phyloP scores from a whole-genome alignment of 2,113 vertebrate genomes.

The Donacobius atricapilla region DNA sequence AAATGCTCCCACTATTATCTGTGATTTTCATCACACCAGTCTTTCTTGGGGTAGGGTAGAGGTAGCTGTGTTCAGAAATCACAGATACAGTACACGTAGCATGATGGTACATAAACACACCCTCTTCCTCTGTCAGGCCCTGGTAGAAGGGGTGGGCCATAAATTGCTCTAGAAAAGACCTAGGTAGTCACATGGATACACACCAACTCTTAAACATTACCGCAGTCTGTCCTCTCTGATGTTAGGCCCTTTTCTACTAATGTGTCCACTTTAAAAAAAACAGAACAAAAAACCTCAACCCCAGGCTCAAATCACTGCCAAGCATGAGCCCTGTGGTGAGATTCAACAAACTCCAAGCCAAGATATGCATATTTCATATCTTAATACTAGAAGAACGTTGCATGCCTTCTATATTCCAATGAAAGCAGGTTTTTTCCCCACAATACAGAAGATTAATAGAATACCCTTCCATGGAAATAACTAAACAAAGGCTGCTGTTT shows the following conservation, averaged over 20 bases:
- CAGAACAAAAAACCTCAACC: background rate
- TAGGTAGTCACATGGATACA: background rate
- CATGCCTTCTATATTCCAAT: background rate
- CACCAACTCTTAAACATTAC: background rate
- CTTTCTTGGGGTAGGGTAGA: background rate
- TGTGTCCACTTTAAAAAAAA: background rate
- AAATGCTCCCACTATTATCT: background rate
- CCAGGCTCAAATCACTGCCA: background rate
- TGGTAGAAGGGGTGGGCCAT: background rate
- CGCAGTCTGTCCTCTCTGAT: background rate
- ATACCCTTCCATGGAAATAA: background rate
- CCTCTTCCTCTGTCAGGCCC: background rate
- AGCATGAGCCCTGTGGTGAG: background rate
- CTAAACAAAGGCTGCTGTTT: background rate
- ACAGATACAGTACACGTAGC: accelerated
- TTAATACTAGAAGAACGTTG: background rate
- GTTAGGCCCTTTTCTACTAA: background rate
- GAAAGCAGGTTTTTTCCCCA: background rate
- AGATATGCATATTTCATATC: background rate
- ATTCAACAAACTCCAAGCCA: background rate
- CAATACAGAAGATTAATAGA: background rate
- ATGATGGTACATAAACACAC: accelerated
- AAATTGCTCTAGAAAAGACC: background rate
- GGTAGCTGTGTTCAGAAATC: background rate
- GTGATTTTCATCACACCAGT: background rate